Evolutionary conservation across 2,888 invertebrate genomes (phyloP).

Genomic region (Sminthurides aquaticus): DNA sequence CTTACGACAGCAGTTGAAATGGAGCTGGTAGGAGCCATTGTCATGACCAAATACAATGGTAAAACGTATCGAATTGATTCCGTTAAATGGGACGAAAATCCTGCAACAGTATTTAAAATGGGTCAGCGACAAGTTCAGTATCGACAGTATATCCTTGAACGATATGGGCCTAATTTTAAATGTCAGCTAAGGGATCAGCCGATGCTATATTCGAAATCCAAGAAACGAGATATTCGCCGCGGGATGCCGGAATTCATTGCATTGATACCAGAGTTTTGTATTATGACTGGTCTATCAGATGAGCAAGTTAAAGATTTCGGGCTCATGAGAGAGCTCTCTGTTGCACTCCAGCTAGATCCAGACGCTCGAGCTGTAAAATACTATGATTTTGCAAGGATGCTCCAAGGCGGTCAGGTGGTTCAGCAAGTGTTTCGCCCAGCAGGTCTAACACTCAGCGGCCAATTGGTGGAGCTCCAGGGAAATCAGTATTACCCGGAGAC

Average conservation of each 20-base stretch:
- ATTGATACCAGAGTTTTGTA: conserved; percentile 18
- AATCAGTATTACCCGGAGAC: conserved; percentile 1
- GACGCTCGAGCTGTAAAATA: neutral
- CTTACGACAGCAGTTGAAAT: no score
- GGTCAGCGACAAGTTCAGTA: neutral
- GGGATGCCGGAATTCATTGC: conserved; percentile 13
- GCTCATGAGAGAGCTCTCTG: neutral
- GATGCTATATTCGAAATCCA: conserved; percentile 11
- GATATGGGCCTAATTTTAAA: neutral
- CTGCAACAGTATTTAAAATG: conserved; percentile 49
- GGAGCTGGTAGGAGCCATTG: conserved; percentile 54
- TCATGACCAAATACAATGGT: conserved; percentile 84
- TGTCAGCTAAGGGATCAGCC: conserved; percentile 5
- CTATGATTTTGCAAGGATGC: neutral
- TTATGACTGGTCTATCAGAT: conserved; percentile 12
- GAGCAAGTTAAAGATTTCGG: conserved; percentile 1
- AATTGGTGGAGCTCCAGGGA: neutral
- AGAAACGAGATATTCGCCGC: conserved; percentile 5
- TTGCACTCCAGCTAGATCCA: conserved; percentile 1
- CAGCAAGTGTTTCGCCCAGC: neutral
- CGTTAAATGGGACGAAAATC: conserved; percentile 67
- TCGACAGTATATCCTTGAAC: neutral
- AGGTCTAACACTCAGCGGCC: neutral
- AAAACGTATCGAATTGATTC: conserved; percentile 79
- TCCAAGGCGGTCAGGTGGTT: neutral